A percentile compares a stretch with the other conserved stretches of the same genome.
phyloP scores from a whole-genome alignment of 2,797 vertebrate species.

The Carcharodon carcharias region DNA sequence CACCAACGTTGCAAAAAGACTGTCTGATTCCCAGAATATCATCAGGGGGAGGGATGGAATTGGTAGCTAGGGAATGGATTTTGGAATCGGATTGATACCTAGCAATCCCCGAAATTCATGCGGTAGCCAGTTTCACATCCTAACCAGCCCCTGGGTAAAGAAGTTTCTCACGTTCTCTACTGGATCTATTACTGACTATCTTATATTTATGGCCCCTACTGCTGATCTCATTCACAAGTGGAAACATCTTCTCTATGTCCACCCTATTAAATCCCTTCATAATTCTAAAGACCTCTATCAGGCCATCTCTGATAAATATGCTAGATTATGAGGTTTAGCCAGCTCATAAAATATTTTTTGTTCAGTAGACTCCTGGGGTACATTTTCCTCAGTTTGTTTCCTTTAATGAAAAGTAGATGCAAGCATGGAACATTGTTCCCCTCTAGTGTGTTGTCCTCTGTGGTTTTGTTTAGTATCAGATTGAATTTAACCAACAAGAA shows the following conservation, averaged over 20 bases:
- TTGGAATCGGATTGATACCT: too few species aligned
- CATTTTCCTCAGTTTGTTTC: neutral
- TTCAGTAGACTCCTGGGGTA: neutral
- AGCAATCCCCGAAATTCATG: too few species aligned
- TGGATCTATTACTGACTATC: too few species aligned
- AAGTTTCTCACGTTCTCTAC: neutral
- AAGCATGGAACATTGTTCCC: neutral
- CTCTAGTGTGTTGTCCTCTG: neutral
- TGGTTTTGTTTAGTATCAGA: neutral
- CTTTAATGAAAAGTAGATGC: neutral
- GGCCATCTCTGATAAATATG: neutral
- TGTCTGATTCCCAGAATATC: too few species aligned
- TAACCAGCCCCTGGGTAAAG: neutral
- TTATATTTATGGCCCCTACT: neutral
- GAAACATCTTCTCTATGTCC: neutral
- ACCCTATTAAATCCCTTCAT: neutral
- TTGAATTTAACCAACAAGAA: neutral
- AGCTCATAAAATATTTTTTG: neutral
- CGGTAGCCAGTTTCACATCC: too few species aligned
- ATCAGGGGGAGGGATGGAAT: too few species aligned
- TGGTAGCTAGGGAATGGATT: too few species aligned
- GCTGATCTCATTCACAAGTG: neutral
- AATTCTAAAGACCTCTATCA: neutral
- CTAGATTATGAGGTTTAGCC: neutral
- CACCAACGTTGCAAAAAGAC: too few species aligned